Percentiles rank a stretch among this genome's conserved stretches.
Conservation (phyloP, 2,888 invertebrate genomes). For the Frankliniella fusca region DNA sequence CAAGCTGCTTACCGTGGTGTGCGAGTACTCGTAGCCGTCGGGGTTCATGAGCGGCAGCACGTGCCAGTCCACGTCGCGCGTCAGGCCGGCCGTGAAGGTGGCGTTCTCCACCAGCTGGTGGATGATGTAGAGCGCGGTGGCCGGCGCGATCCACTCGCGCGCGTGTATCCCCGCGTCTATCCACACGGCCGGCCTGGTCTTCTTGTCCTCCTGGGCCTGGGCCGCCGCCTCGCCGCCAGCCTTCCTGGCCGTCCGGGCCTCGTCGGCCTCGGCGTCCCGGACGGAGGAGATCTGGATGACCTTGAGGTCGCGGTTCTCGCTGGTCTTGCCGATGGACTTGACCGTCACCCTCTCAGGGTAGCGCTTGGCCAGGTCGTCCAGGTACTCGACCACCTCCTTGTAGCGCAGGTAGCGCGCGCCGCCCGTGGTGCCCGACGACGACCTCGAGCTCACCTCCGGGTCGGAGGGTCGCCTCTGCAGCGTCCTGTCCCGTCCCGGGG, state of each 20-base stretch:
- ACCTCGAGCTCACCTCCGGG: neutral
- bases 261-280: conserved; percentile 27
- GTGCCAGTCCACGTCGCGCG: conserved; percentile 59
- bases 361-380: conserved; percentile 65
- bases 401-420: neutral
- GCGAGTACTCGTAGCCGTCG: conserved; percentile 84
- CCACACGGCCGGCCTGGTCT: conserved; percentile 45
- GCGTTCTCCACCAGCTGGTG: conserved; percentile 66
- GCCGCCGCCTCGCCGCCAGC: neutral
- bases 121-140: conserved; percentile 71
- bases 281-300: conserved; percentile 47
- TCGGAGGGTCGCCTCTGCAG: neutral
- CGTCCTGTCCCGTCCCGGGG: no score
- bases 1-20: conserved; percentile 56
- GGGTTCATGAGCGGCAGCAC: conserved; percentile 72
- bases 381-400: conserved; percentile 56
- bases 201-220: neutral
- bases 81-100: conserved; percentile 56
- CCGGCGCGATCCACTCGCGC: conserved; percentile 84
- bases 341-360: conserved; percentile 70
- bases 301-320: conserved; percentile 69
- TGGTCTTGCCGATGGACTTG: conserved; percentile 67
- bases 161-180: conserved; percentile 71
- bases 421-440: neutral
- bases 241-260: neutral